Conservation (phyloP, 2,797 vertebrate genomes). For the Coluber constrictor region DNA sequence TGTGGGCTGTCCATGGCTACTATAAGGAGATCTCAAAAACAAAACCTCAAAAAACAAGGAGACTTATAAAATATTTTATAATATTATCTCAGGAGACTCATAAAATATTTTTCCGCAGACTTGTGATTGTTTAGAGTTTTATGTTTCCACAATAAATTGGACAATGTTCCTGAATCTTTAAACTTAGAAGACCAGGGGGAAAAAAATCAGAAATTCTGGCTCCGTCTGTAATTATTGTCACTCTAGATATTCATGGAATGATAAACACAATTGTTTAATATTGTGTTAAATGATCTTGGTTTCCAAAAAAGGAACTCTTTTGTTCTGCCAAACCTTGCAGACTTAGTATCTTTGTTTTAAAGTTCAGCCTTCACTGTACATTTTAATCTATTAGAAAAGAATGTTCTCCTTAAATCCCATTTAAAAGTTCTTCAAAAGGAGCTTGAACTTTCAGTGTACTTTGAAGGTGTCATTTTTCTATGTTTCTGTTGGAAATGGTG, state of each 20-base stretch:
- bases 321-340: slow-evolving; percentile 56
- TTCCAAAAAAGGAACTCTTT: slow-evolving; percentile 47
- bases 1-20: not conserved
- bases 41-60: not conserved
- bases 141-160: slow-evolving; percentile 28
- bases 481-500: slow-evolving; percentile 41
- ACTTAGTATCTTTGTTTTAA: slow-evolving; percentile 48
- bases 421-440: slow-evolving; percentile 52
- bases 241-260: slow-evolving; percentile 44
- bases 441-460: slow-evolving; percentile 62
- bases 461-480: slow-evolving; percentile 51
- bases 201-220: slow-evolving; percentile 14
- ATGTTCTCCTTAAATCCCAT: slow-evolving; percentile 57
- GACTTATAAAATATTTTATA: slow-evolving; percentile 40
- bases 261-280: slow-evolving; percentile 55
- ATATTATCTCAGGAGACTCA: slow-evolving; percentile 38
- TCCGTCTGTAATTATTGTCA: slow-evolving; percentile 27
- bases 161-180: slow-evolving; percentile 26
- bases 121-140: slow-evolving; percentile 31
- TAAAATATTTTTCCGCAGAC: slow-evolving; percentile 39
- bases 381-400: slow-evolving; percentile 55
- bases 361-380: slow-evolving; percentile 34
- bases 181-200: not conserved
- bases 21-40: not conserved
- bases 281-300: slow-evolving; percentile 55